Base-by-base conservation (phyloP, 37 sponge, comb jelly and placozoan species). In the Crambe crambe region DNA sequence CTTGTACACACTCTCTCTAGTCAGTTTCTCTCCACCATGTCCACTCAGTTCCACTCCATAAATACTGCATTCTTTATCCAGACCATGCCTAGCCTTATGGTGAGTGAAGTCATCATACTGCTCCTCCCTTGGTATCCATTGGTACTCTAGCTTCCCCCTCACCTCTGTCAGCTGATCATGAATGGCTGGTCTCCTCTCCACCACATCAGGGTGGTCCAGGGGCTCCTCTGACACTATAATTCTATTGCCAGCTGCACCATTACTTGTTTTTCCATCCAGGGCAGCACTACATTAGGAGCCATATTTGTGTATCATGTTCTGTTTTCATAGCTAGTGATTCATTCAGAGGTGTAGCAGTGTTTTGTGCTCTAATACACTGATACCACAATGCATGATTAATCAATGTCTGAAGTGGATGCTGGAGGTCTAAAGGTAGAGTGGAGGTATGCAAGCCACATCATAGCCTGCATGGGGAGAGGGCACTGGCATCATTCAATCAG, bases 241-340 rank as follows among this genome's bases (percentile, higher is more conserved):
- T 70, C 71, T 70, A 1, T 37, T 75, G 82, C 42, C 75, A 56
- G 56, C 34, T 37, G 78, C 70, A 34, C 85, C 40, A 61, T 61
- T 20, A 12, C 51, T 47, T 47, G 10, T 47, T 47, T 47, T 47
- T 15, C 51, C n/a, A n/a, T n/a, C n/a, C n/a, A n/a, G n/a, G n/a
- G n/a, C n/a, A n/a, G n/a, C n/a, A n/a, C n/a, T n/a, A n/a, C n/a
- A n/a, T n/a, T n/a, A n/a, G n/a, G n/a, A n/a, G n/a, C n/a, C n/a
- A n/a, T n/a, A n/a, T n/a, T n/a, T n/a, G n/a, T n/a, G n/a, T n/a
- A n/a, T n/a, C n/a, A n/a, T n/a, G n/a, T n/a, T n/a, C n/a, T n/a
- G n/a, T n/a, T n/a, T n/a, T n/a, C n/a, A n/a, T n/a, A n/a, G n/a
- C n/a, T n/a, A n/a, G n/a, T n/a, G n/a, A n/a, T n/a, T n/a, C n/a